Evolutionary conservation across 2,113 vertebrate genomes (phyloP), one percentile per base, ranked within the genome.

Genomic region (Colistium nudipinnis): DNA sequence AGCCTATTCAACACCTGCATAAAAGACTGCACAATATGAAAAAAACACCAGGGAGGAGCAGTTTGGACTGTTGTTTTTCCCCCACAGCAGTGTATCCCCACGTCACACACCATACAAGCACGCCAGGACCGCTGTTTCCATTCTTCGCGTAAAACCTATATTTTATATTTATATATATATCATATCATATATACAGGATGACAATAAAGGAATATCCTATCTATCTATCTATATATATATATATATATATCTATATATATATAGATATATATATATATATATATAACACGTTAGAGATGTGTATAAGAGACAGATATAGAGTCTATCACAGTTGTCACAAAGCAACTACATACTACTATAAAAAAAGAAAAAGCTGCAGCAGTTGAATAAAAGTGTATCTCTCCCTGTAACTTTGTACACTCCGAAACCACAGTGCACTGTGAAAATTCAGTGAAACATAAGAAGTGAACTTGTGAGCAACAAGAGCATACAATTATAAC

Each of bases 1-100:
- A 62, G 88, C 78, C 89, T 76, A 85, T 91, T 93, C 86, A 87
- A 82, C 80, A 90, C 90, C 89, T 92, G 89, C 89, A 90, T 90
- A 86, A 90, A 87, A 90, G 76, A 89, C 52, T 76, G 71, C 66
- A 62, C 75, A 38, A 83, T 90, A 80, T 84, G 84, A 82, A 86
- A 85, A 33, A n/a, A 61, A 80, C 65, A 86, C 75, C n/a, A 47
- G 73, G 78, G 81, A 87, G 78, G 73, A 78, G 69, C 76, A 45
- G 80, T 83, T 85, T 80, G 64, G 74, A 87, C 83, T 84, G 78
- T 25, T 63, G 31, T 84, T 79, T 83, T 77, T 48, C 35, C n/a
- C n/a, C n/a, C 49, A 49, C 83, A 73, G 65, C n/a, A n/a, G n/a
- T n/a, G n/a, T 79, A 75, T 87, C 77, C 77, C 57, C 65, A 63